Evolutionary conservation across 1,140 invertebrate genomes (phyloP), one percentile per base, ranked within the genome.

Genomic region (Sycophaga agraensis): DNA sequence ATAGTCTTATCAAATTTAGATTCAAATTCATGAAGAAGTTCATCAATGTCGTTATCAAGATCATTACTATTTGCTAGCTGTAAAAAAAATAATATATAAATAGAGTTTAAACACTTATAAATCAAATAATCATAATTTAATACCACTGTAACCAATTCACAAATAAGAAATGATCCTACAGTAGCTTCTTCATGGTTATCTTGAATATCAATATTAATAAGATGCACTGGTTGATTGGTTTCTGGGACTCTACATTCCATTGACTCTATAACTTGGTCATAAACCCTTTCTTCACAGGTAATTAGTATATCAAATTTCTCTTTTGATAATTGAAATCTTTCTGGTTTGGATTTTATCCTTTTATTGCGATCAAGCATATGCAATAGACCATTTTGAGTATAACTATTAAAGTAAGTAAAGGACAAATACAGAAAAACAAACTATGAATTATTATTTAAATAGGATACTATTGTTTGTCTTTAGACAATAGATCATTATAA

Each of bases 121-220:
- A 57, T 53, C 59, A 59, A 48, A 26, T 35, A 56, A 37, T 26
- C 16, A 53, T 51, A 31, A 46, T 59, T 62, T 60, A 70, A 75
- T 86, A 94, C 92, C 86, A 92, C 87, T 48, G 88, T 88, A 48
- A 96, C 92, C 77, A 99, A 85, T 82, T 99, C 95, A 78, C 91
- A 94, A 63, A 99, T 97, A 61, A 98, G 83, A 82, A 99, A 97
- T n/a, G 97, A 97, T 63, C 98, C 98, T 73, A 99, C 91, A n/a
- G 97, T 97, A 0, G 97, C 97, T 78, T 99, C 98, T 83, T 99
- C 97, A 63, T 99, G 96, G 81, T 99, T 99, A 83, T 99, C 98
- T 79, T 96, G 94, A 75, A 99, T 98, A 74, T 99, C 97, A 68
- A 99, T 91, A 79, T 99, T 99, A 24, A 99, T 92, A 12, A 99